Conservation (phyloP, 2,113 vertebrate genomes). For the Hippotragus niger region DNA sequence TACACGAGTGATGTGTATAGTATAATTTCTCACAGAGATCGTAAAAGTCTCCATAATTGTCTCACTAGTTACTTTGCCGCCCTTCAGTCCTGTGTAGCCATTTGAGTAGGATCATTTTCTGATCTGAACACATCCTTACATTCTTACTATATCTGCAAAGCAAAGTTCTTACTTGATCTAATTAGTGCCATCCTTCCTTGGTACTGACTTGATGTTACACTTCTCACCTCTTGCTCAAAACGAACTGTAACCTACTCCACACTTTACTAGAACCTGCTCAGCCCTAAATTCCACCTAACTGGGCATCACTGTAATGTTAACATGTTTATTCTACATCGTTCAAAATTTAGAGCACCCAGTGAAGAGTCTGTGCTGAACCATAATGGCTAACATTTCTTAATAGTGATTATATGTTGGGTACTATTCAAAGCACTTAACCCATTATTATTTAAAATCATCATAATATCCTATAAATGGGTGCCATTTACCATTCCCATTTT, state of each 20-base stretch:
- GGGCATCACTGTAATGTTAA: background rate
- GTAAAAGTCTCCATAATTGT: background rate
- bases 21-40: background rate
- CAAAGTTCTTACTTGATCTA: background rate
- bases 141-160: background rate
- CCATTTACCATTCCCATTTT: background rate
- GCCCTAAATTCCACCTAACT: background rate
- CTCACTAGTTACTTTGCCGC: background rate
- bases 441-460: conserved; percentile 17
- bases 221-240: conserved; percentile 13
- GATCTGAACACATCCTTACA: background rate
- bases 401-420: background rate
- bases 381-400: background rate
- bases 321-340: background rate
- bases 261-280: background rate
- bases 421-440: background rate
- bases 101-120: conserved; percentile 16
- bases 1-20: background rate
- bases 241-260: background rate
- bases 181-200: background rate
- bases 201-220: background rate
- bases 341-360: background rate
- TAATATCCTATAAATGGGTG: background rate
- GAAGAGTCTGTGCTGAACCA: background rate
- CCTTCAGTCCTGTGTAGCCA: background rate